phyloP scores from a whole-genome alignment of 2,113 vertebrate genomes.

The Bucco capensis region DNA sequence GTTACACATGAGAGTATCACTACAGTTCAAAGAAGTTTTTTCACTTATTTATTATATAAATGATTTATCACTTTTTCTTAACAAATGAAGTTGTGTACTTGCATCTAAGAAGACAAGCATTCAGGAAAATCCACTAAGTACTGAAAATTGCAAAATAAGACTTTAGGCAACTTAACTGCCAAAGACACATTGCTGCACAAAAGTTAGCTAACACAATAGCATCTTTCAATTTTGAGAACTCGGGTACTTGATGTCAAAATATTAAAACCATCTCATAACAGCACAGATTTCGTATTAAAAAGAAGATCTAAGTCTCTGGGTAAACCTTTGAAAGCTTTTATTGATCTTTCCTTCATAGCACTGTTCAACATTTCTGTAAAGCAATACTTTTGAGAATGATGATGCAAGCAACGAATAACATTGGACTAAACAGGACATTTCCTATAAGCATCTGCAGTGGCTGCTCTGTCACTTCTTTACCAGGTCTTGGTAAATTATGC shows the following conservation, averaged over 20 bases:
- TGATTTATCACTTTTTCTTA: background rate
- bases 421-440: slow-evolving; percentile 58
- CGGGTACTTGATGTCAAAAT: background rate
- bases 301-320: slow-evolving; percentile 3
- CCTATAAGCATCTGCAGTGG: slow-evolving; percentile 32
- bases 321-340: slow-evolving; percentile 62
- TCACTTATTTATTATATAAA: background rate
- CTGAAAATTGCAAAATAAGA: background rate
- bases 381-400: slow-evolving; percentile 51
- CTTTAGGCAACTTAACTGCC: background rate
- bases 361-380: slow-evolving; percentile 55
- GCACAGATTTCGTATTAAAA: slow-evolving; percentile 43
- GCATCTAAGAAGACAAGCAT: background rate
- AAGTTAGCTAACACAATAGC: background rate
- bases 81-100: background rate
- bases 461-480: slow-evolving; percentile 43
- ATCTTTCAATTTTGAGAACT: background rate
- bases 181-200: background rate
- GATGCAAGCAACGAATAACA: slow-evolving; percentile 67
- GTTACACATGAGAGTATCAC: background rate
- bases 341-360: slow-evolving; percentile 48
- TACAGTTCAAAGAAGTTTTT: background rate
- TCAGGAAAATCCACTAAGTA: background rate
- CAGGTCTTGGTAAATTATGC: slow-evolving; percentile 61
- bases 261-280: slow-evolving; percentile 17